Base-by-base conservation (phyloP, 2,888 invertebrate genomes). In the Lingula anatina region DNA sequence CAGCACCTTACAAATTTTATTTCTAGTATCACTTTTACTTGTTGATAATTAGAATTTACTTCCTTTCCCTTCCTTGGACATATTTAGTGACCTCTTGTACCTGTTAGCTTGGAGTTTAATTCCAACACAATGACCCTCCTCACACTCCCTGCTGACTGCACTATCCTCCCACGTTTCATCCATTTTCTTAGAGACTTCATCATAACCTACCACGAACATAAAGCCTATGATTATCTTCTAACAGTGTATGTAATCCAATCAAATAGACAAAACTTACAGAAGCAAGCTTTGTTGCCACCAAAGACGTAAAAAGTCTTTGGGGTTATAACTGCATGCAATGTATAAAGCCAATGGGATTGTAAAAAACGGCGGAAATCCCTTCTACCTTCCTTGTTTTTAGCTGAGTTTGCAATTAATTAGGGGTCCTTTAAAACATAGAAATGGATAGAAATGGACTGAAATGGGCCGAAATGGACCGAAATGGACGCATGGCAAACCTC, bases 71-170 rank as follows among this genome's bases (percentile, higher is more conserved):
- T n/a, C n/a, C n/a, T n/a, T n/a, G n/a, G n/a, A n/a, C n/a, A n/a
- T n/a, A n/a, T n/a, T n/a, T n/a, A n/a, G n/a, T n/a, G 18, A 35
- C 28, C 18, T 12, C 12, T 45, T 7, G 18, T 50, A 68, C 70
- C 70, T 68, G 25, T 86, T 85, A 49, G 86, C 86, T 70, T 84
- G 83, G 42, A 92, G 80, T 72, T 86, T 86, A 48, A 92, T 83
- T 1, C 88, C 86, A 2, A 91, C 85, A 80, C 89, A 89, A 62
- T 85, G 80, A 1, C 80, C 77, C 31, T 81, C 78, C 62, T 85
- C 82, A 21, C 88, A 78, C 44, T 84, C 81, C 5, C 79, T 71
- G 3, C 84, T 78, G 1, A 87, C 82, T 1, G 78, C 81, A 1
- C 77, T 64, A 45, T 83, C 78, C 48, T 87, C 82, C 47, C 90